Base-by-base conservation (phyloP, 2,113 vertebrate species). In the Tupaia tana region DNA sequence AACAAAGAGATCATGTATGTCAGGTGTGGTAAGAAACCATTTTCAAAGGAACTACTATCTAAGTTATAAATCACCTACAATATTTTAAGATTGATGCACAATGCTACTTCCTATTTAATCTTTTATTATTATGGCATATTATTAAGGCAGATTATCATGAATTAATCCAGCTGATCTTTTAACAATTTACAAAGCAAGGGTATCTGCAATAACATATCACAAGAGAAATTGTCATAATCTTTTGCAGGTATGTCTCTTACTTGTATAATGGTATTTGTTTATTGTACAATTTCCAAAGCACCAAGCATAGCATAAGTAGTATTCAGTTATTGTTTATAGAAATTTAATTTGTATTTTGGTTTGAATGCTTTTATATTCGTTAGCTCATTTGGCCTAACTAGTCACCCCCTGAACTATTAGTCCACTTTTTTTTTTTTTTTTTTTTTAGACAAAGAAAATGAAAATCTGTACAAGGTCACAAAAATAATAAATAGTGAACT, bases 61-160 rank as follows among this genome's bases (percentile, higher is more conserved):
- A 54, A 89, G 84, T 63, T 90, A 73, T 75, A 84, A 81, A 84
- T 93, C 31, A 92, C 8, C 14, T 70, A 82, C 6, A 77, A 59
- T 9, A 85, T 77, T 19, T 90, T 96, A 93, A 88, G 13, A 71
- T 91, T 87, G 69, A 85, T 96, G 58, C 86, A 22, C n/a, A 89
- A 27, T 58, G 43, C 13, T 77, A 66, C 6, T 85, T 93, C 8
- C 19, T 6, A 63, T 73, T 6, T 85, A 87, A 31, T 85, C 9
- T 84, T 91, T 82, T 92, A 63, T 82, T 67, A 74, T 90, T 91
- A 89, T 81, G 73, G 8, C 18, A 77, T 29, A 31, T 58, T 20
- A 74, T 90, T 91, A 89, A 85, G 73, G 8, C 18, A 77, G 31
- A 31, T 58, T 20, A n/a, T 12, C 24, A 59, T 59, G 11, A 96